A percentile compares a stretch with the other conserved stretches of the same genome.
Conservation (phyloP, 2,113 vertebrate genomes). For the Passer domesticus region DNA sequence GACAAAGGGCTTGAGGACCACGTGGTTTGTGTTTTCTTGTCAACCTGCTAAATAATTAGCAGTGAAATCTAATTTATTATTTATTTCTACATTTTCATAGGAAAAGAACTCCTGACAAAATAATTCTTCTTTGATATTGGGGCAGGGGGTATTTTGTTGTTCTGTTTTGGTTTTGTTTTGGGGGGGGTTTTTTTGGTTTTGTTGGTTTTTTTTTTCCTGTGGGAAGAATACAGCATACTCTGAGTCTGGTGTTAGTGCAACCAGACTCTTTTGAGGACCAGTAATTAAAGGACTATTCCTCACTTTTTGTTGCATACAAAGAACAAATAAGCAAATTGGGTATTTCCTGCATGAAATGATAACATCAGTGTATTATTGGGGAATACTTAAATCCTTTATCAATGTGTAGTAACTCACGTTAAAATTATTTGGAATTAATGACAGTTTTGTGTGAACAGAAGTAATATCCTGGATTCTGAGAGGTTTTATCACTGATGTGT, state of each 20-base stretch:
- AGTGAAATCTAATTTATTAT: not conserved
- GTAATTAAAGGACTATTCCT: not conserved
- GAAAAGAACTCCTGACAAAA: not conserved
- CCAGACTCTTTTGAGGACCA: not conserved
- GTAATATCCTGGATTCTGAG: not conserved
- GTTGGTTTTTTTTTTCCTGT: not conserved
- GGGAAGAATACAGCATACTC: not conserved
- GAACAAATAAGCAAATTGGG: not conserved
- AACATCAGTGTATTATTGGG: not conserved
- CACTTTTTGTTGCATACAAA: not conserved
- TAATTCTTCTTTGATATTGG: not conserved
- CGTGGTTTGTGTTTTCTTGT: not conserved
- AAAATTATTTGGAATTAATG: not conserved
- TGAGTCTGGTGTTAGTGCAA: not conserved
- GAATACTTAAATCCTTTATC: not conserved
- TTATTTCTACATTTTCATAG: not conserved
- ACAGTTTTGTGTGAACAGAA: not conserved
- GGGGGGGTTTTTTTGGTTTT: too few relatives aligned
- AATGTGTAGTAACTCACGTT: not conserved
- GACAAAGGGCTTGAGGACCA: not conserved
- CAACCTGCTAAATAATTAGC: not conserved
- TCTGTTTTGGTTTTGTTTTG: too few relatives aligned
- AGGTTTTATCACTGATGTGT: not conserved
- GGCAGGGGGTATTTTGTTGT: fast-evolving
- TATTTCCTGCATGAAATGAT: conserved; percentile 11